These are phyloP conservation scores for Clamator glandarius DNA, from an alignment of 2,797 vertebrate genomes.

Conservation along the genomic window DNA sequence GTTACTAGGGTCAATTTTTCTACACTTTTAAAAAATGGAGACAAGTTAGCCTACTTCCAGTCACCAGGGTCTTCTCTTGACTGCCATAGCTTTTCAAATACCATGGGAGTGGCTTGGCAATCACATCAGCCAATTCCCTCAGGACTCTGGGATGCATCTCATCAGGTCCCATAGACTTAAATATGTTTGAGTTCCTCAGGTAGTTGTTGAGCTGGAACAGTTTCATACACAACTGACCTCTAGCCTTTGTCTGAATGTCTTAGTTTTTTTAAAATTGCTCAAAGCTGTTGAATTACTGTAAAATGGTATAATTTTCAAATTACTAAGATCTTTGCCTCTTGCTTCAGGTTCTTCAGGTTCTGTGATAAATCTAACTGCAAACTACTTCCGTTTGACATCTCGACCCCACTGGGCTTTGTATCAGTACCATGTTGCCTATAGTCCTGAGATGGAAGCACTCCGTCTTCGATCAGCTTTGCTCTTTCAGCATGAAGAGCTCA, in stretches of 20 bases:
- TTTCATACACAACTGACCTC: no score
- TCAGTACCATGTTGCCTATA: conserved; percentile 92
- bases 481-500: conserved; percentile 85
- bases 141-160: no score
- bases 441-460: conserved; percentile 89
- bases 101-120: no score
- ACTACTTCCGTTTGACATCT: conserved; percentile 88
- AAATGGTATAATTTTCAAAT: not conserved
- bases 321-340: not conserved
- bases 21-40: no score
- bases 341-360: conserved; percentile 82
- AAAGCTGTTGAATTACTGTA: not conserved
- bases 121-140: no score
- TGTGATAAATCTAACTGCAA: conserved; percentile 81
- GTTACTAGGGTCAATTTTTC: no score
- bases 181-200: no score
- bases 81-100: no score
- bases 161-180: no score
- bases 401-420: conserved; percentile 92
- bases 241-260: not conserved
- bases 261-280: fast-evolving
- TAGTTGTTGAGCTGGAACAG: no score
- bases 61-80: no score
- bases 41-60: no score
- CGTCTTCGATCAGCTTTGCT: conserved; percentile 87